These are phyloP conservation scores for Synanthedon myopaeformis DNA, from an alignment of 2,888 invertebrate genomes.

Conservation along the genomic window DNA sequence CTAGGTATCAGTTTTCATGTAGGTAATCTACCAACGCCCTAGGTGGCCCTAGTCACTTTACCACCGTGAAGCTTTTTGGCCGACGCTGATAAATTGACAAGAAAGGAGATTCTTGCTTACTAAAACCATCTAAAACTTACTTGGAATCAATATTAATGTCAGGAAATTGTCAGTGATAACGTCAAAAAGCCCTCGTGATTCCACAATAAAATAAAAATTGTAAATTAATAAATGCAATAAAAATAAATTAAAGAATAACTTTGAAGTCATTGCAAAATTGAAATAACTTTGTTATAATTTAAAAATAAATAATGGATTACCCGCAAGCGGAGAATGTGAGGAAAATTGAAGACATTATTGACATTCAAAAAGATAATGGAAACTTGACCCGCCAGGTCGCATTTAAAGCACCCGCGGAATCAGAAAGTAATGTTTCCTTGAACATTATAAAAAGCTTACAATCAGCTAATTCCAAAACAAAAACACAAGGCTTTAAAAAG, in stretches of 20 bases:
- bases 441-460: constrained; percentile 38
- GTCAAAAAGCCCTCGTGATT: constrained; percentile 14
- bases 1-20: no score
- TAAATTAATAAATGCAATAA: constrained; percentile 7
- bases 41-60: no score
- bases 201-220: constrained; percentile 13
- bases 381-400: constrained; percentile 36
- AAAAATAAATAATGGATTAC: constrained; percentile 25
- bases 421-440: constrained; percentile 28
- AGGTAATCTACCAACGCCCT: no score
- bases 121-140: no score
- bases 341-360: constrained; percentile 59
- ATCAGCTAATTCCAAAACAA: constrained; percentile 27
- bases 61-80: no score
- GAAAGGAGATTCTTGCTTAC: no score
- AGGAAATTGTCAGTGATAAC: neutral
- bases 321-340: constrained; percentile 31
- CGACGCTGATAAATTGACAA: no score
- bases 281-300: constrained; percentile 11
- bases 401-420: constrained; percentile 37
- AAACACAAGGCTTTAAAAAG: constrained; percentile 20
- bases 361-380: constrained; percentile 55
- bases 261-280: neutral
- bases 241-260: neutral
- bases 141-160: neutral